Evolutionary conservation across 2,797 vertebrate genomes (phyloP).

Genomic region (Thamnophis elegans): DNA sequence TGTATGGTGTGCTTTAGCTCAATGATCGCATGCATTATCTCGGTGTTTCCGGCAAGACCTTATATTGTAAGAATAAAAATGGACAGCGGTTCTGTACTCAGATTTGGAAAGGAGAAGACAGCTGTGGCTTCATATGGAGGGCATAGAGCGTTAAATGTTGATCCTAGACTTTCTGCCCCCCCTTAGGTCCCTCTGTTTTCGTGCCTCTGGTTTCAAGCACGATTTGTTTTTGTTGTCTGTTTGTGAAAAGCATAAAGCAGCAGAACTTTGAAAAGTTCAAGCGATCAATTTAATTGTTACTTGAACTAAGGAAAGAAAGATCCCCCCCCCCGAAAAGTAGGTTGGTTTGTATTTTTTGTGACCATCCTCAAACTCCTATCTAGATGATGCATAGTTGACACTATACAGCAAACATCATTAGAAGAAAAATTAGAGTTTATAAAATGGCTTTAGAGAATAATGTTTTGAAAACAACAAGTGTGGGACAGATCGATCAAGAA

Average conservation of each 20-base stretch:
- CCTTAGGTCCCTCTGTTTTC: neutral
- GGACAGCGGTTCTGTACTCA: neutral
- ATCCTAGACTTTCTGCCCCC: neutral
- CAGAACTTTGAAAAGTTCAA: neutral
- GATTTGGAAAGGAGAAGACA: neutral
- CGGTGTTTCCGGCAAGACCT: neutral
- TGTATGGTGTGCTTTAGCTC: neutral
- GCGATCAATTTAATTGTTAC: neutral
- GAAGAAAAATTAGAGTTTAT: conserved; percentile 18
- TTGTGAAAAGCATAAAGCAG: neutral
- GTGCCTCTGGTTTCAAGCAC: neutral
- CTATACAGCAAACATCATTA: conserved; percentile 21
- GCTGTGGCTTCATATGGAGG: neutral
- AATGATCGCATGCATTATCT: neutral
- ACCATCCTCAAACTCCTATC: neutral
- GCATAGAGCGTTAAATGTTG: neutral
- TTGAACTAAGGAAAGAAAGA: neutral
- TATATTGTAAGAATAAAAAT: neutral
- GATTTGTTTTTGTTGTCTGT: neutral
- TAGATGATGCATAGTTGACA: conserved; percentile 45
- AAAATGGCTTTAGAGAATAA: conserved; percentile 29
- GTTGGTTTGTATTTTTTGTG: neutral
- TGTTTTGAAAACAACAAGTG: neutral
- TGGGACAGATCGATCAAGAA: neutral
- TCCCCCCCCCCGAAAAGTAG: neutral